A percentile compares a stretch with the other conserved stretches of the same genome.
These are phyloP conservation scores for Aldrovandia affinis DNA, from an alignment of 2,797 vertebrate species.

Conservation along the genomic window DNA sequence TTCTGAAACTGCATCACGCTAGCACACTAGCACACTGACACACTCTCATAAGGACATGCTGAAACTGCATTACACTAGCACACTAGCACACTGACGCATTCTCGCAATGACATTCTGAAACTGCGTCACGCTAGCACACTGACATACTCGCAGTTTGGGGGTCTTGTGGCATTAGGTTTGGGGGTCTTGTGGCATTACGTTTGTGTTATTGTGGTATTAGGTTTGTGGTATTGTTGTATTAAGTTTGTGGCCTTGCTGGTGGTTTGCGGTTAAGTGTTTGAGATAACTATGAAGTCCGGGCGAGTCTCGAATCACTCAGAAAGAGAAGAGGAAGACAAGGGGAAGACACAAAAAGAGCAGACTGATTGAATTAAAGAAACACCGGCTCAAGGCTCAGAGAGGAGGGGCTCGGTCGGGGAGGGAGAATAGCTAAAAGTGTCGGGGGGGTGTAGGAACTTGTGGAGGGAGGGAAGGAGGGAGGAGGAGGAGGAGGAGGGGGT, in stretches of 20 bases:
- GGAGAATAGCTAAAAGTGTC: conserved; percentile 61
- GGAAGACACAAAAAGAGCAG: conserved; percentile 60
- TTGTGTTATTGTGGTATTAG: no score
- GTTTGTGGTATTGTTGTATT: no score
- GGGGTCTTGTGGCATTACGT: no score
- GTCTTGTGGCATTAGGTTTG: no score
- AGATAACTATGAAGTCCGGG: background rate
- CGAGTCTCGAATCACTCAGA: background rate
- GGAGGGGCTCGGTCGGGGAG: conserved; percentile 58
- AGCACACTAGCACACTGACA: background rate
- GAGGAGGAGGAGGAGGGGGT: conserved; percentile 43
- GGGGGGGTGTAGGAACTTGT: conserved; percentile 1
- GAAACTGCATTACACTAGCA: background rate
- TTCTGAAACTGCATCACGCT: background rate
- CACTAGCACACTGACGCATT: background rate
- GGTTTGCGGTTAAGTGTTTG: background rate
- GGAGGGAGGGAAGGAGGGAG: conserved; percentile 34
- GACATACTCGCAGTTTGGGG: no score
- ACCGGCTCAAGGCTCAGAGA: conserved; percentile 64
- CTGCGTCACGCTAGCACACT: background rate
- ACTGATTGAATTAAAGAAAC: conserved; percentile 73
- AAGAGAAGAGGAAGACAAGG: conserved; percentile 36
- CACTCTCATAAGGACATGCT: background rate
- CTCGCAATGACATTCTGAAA: conserved; percentile 19
- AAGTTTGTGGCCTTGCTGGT: no score